These are phyloP conservation scores for Origma solitaria DNA, from an alignment of 2,113 vertebrate genomes.

Conservation along the genomic window DNA sequence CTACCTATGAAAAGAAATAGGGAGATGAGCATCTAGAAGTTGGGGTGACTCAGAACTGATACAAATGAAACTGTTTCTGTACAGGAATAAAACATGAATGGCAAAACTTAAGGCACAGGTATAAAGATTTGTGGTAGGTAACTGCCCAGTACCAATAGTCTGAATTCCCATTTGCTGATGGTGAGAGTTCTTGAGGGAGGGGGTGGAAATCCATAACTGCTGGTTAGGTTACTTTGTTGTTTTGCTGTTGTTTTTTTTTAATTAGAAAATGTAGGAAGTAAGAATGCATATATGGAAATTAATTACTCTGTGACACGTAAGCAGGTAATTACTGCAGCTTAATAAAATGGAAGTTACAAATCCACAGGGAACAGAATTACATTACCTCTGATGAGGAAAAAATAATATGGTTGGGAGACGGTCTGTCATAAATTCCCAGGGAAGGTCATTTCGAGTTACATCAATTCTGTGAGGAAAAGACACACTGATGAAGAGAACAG, in stretches of 20 bases:
- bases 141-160: background rate
- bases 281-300: background rate
- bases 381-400: conserved; percentile 89
- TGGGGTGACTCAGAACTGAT: background rate
- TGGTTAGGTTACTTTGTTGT: background rate
- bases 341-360: background rate
- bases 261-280: background rate
- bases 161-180: background rate
- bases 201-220: background rate
- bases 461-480: conserved; percentile 80
- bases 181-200: background rate
- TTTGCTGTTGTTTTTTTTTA: background rate
- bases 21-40: background rate
- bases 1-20: background rate
- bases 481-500: background rate
- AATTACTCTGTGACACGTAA: background rate
- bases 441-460: conserved; percentile 91
- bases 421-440: conserved; percentile 98
- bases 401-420: conserved; percentile 89
- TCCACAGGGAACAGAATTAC: background rate
- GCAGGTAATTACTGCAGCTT: background rate
- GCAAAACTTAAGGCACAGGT: background rate
- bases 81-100: background rate
- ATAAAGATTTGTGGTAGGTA: background rate
- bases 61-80: background rate